Base-by-base conservation (phyloP, 2,797 vertebrate genomes). In the Chromis chromis region DNA sequence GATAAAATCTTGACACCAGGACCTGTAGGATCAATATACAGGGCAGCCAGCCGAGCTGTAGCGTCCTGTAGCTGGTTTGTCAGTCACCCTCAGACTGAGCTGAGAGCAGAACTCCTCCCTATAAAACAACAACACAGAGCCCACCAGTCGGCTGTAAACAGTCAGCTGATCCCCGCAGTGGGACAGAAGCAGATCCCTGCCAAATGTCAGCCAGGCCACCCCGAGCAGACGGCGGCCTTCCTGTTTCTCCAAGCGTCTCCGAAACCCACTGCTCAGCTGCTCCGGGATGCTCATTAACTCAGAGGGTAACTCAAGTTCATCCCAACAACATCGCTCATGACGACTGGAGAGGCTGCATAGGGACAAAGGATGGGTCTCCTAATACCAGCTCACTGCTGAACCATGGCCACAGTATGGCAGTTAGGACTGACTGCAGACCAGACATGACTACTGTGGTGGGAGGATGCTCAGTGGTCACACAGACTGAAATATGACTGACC, bases 241-340 rank as follows among this genome's bases (percentile, higher is more conserved):
- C 71, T n/a, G 76, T 50, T 75, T 50, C 76, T 78, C 66, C 1
- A 10, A 69, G 78, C 56, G 3, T 40, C 70, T 31, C 69, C 3
- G 7, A 65, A 24, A 60, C 31, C 59, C 77, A 11, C 19, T 6
- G 27, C 44, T 76, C 64, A 33, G 76, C 64, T 58, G 67, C 79
- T 61, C 42, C 12, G 31, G 63, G 55, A 74, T 40, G 3, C 70
- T 76, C 57, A 49, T 83, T 74, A 85, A 65, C 59, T 48, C 55
- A 8, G 75, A 79, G 76, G 78, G 55, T 49, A 54, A 63, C 42
- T 65, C 40, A 67, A 76, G 83, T 82, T 85, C 78, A 82, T 24
- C 53, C 62, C 53, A 28, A 59, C 48, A 25, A 16, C 24, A 31
- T 44, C 0, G 11, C 48, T 64, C 44, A 59, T 1, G 54, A 65